Base-by-base conservation (phyloP, 1,140 invertebrate genomes). In the Monochamus saltuarius region DNA sequence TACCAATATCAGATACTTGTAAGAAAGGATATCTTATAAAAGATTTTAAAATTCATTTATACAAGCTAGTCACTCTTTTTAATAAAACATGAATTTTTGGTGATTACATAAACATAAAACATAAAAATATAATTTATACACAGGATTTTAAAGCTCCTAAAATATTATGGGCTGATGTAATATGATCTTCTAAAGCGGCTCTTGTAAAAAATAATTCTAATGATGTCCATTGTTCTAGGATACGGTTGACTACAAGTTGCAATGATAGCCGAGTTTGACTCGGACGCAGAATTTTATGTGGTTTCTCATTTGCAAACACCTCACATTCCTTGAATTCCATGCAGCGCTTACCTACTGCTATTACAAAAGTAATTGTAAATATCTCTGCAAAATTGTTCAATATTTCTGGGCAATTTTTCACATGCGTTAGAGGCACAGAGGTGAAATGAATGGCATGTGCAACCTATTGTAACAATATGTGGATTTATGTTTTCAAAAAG, bases 201-300 rank as follows among this genome's bases (percentile, higher is more conserved):
- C 22, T 29, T 29, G 36, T 56, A 52, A 64, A 65, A 54, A 56
- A 65, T 13, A 67, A 39, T 51, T 36, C 52, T 10, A 72, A 42
- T 9, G 42, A 42, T 38, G 64, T 62, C 55, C 59, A 70, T 45
- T 70, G 67, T 17, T 71, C 61, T 9, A 70, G 19, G 1, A 71
- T 57, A 50, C 64, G 37, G 35, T 55, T 45, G 13, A 74, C 65
- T n/a, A 70, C 73, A 19, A 45, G 19, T 14, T 59, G 0, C 17
- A 75, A 53, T 8, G 71, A 74, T 9, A 75, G 49, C 71, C 72
- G 43, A 4, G 73, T 74, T 65, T 73, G 66, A 7, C 53, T 55
- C 13, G 68, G 70, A 16, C 64, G 66, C 13, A 74, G 45, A 8
- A 74, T 64, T 65, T 73, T 72, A 51, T 65, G 62, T n/a, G 55